Evolutionary conservation across 2,888 invertebrate species (phyloP).

Genomic region (Scaptodrosophila latifasciaeformis): DNA sequence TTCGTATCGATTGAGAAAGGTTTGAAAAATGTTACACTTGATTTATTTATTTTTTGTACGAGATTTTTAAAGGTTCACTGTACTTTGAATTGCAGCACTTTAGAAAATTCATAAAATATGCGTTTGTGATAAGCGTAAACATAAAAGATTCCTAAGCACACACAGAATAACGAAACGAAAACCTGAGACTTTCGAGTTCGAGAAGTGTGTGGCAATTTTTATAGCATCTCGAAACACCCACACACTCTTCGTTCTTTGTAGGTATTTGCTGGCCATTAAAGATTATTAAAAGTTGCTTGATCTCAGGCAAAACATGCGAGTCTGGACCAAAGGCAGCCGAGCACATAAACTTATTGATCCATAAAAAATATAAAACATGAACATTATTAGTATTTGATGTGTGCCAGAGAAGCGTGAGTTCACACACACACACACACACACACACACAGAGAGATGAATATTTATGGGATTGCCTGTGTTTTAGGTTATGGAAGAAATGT

Average conservation of each 20-base stretch:
- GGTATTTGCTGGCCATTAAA: conserved; percentile 42
- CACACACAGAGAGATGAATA: neutral
- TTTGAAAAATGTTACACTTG: too few species aligned
- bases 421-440: neutral
- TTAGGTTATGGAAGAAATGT: neutral
- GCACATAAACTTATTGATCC: conserved; percentile 61
- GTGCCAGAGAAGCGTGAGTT: conserved; percentile 31
- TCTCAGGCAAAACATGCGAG: conserved; percentile 31
- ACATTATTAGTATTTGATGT: conserved; percentile 57
- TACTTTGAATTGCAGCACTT: too few species aligned
- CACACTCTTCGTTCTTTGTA: neutral
- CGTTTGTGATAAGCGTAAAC: conserved; percentile 42
- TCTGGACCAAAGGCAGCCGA: conserved; percentile 22
- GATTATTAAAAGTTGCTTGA: conserved; percentile 67
- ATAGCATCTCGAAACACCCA: conserved; percentile 25
- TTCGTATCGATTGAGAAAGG: too few species aligned
- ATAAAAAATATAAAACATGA: conserved; percentile 59
- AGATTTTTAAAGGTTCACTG: too few species aligned
- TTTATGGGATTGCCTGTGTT: neutral
- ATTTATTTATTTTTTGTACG: too few species aligned
- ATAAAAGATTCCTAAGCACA: conserved; percentile 28
- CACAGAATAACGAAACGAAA: neutral
- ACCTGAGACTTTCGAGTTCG: conserved; percentile 19
- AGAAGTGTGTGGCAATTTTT: conserved; percentile 35
- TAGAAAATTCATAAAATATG: neutral